phyloP scores from a whole-genome alignment of 2,797 vertebrate species.

The Anguilla pacifica region DNA sequence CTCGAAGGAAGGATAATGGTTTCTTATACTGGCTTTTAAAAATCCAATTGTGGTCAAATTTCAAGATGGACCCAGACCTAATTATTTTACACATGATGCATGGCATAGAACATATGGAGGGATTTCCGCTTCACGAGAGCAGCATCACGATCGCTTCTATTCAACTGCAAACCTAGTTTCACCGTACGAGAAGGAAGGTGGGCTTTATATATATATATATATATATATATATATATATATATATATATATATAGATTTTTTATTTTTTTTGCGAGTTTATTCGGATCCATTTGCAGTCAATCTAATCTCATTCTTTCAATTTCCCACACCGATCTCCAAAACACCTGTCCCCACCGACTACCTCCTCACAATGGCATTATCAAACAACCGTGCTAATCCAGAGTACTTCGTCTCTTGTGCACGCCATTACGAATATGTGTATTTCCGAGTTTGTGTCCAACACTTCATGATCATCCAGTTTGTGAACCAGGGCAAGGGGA shows the following conservation, averaged over 20 bases:
- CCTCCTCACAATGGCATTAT: conserved; percentile 15
- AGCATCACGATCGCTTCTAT: neutral
- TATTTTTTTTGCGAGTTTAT: neutral
- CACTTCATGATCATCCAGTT: conserved; percentile 35
- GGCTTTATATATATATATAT: neutral
- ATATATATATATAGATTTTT: too few relatives aligned
- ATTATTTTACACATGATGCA: neutral
- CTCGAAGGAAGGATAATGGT: neutral
- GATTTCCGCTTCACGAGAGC: neutral
- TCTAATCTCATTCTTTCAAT: conserved; percentile 8
- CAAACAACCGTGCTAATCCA: conserved; percentile 33
- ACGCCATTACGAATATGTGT: conserved; percentile 37
- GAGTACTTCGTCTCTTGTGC: conserved; percentile 24
- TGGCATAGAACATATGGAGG: neutral
- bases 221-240: too few relatives aligned
- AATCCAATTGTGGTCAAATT: neutral
- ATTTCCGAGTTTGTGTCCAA: conserved; percentile 24
- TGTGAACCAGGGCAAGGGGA: conserved; percentile 36
- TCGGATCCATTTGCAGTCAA: neutral
- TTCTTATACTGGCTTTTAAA: neutral
- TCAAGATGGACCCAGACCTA: neutral
- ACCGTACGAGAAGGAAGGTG: neutral
- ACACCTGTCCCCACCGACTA: neutral
- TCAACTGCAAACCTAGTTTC: neutral
- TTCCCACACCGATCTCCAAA: neutral